Conservation (phyloP, 2,797 vertebrate genomes). For the Leptatherina wallacei region DNA sequence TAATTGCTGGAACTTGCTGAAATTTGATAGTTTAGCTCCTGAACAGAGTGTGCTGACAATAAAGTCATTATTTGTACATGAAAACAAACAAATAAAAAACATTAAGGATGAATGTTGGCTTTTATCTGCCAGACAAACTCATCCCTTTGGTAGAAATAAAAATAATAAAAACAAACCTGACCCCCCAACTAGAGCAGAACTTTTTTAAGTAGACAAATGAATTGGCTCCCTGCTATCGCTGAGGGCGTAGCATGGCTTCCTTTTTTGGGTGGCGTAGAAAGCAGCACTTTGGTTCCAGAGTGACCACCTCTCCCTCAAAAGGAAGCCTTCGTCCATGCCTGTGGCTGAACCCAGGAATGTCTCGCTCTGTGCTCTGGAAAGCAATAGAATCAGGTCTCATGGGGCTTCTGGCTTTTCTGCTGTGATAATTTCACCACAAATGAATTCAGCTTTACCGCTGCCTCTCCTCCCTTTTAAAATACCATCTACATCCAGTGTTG, state of each 20-base stretch:
- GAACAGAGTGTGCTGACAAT: neutral
- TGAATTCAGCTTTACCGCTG: slow-evolving; percentile 31
- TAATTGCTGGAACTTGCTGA: neutral
- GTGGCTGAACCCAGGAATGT: slow-evolving; percentile 76
- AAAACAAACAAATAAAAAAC: neutral
- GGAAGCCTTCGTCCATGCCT: slow-evolving; percentile 62
- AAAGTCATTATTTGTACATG: neutral
- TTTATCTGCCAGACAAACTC: neutral
- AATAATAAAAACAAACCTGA: neutral
- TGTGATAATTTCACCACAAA: slow-evolving; percentile 55
- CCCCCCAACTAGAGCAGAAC: neutral
- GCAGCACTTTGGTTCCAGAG: slow-evolving; percentile 57
- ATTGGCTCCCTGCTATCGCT: slow-evolving; percentile 22
- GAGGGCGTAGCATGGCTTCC: slow-evolving; percentile 45
- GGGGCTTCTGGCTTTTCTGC: slow-evolving; percentile 48
- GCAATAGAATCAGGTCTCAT: slow-evolving; percentile 36
- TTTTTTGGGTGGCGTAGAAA: slow-evolving; percentile 65
- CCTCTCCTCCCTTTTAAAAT: slow-evolving; percentile 29
- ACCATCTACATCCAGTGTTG: slow-evolving; percentile 13
- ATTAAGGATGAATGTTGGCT: neutral
- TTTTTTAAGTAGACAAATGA: neutral
- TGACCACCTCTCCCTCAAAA: slow-evolving; percentile 57
- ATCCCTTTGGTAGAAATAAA: neutral
- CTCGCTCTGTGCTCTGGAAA: slow-evolving; percentile 41
- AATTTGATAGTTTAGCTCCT: neutral